These are phyloP conservation scores for Dufourea novaeangliae DNA, from an alignment of 1,140 invertebrate genomes.

Conservation along the genomic window DNA sequence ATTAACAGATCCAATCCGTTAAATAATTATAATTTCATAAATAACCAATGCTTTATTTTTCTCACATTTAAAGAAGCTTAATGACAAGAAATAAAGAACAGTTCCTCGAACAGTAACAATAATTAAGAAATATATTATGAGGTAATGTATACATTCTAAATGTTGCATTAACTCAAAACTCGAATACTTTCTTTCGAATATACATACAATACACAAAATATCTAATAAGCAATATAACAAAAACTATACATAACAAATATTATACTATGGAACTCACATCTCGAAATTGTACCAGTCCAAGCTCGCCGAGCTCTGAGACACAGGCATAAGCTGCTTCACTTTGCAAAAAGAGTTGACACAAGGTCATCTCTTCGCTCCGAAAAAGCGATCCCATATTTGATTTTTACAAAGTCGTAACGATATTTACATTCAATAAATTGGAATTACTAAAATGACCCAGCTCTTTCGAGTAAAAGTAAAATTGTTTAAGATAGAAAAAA, in stretches of 20 bases:
- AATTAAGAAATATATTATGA: no score
- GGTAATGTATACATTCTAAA: no score
- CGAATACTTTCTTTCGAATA: no score
- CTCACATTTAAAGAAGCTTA: no score
- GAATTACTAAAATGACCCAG: no score
- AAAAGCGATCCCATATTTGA: constrained; percentile 89
- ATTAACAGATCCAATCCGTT: no score
- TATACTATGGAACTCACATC: constrained; percentile 87
- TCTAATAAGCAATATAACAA: neutral
- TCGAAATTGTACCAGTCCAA: constrained; percentile 95
- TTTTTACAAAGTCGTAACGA: neutral
- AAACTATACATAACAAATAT: neutral
- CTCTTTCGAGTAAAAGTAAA: constrained; percentile 4
- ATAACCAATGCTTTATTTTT: no score
- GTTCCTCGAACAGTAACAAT: no score
- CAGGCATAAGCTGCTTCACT: constrained; percentile 97
- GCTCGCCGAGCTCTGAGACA: constrained; percentile 95
- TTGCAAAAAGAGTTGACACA: constrained; percentile 95
- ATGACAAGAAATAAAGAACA: no score
- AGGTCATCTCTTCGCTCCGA: constrained; percentile 94
- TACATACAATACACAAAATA: no score
- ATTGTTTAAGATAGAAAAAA: neutral
- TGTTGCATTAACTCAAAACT: neutral
- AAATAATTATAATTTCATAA: no score
- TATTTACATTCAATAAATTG: neutral